Evolutionary conservation across 2,113 vertebrate species (phyloP).

Genomic region (Labeo catla): DNA sequence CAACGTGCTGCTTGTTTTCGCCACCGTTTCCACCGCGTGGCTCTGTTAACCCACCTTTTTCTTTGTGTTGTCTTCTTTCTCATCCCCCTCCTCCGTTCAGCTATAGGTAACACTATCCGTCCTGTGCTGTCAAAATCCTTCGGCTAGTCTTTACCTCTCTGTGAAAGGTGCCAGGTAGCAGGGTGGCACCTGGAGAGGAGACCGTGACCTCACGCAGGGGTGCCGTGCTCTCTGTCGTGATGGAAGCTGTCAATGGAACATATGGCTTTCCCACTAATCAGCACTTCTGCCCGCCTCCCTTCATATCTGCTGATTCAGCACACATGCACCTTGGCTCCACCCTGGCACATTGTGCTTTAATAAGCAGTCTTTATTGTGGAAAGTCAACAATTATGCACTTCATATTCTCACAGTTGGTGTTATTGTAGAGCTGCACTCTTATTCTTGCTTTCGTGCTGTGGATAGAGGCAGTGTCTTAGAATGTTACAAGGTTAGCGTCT

Average conservation of each 20-base stretch:
- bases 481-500: background rate
- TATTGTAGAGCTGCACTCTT: background rate
- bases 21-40: slow-evolving; percentile 25
- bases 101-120: slow-evolving; percentile 41
- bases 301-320: slow-evolving; percentile 44
- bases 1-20: slow-evolving; percentile 31
- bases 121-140: slow-evolving; percentile 46
- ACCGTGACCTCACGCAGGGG: slow-evolving; percentile 1
- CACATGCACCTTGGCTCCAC: slow-evolving; percentile 24
- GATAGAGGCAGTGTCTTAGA: background rate
- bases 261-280: slow-evolving; percentile 57
- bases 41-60: background rate
- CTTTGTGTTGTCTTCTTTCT: background rate
- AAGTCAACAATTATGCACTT: slow-evolving; percentile 26
- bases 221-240: slow-evolving; percentile 2
- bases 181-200: slow-evolving; percentile 11
- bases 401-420: slow-evolving; percentile 34
- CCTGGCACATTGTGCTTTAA: slow-evolving; percentile 29
- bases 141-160: slow-evolving; percentile 2
- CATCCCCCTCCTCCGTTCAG: background rate
- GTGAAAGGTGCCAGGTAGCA: slow-evolving; percentile 7
- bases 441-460: background rate
- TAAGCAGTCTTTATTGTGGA: slow-evolving; percentile 25
- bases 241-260: slow-evolving; percentile 53
- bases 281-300: slow-evolving; percentile 40